Percentiles rank a stretch among this genome's conserved stretches.
These are phyloP conservation scores for Ptychoptera contaminata DNA, from an alignment of 2,888 invertebrate genomes.

Conservation along the genomic window DNA sequence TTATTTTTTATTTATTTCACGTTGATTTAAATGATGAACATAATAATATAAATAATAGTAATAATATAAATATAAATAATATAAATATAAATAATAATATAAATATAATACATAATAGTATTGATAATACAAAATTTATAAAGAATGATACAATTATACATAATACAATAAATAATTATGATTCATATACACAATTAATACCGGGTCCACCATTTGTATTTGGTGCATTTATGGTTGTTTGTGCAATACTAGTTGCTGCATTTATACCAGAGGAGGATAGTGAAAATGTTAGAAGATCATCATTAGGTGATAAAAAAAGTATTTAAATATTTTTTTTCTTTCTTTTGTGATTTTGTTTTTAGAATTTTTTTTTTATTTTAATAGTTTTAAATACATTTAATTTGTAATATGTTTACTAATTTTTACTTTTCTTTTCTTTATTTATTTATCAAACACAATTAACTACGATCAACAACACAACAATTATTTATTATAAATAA, in stretches of 20 bases:
- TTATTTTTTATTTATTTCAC: constrained; percentile 96
- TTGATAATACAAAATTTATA: constrained; percentile 24
- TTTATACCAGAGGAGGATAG: constrained; percentile 60
- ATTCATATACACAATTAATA: constrained; percentile 50
- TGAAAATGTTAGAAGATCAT: constrained; percentile 28
- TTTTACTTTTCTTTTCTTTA: neutral
- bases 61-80: neutral
- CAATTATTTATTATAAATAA: constrained; percentile 13
- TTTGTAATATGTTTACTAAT: neutral
- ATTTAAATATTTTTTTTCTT: constrained; percentile 18
- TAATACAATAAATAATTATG: constrained; percentile 28
- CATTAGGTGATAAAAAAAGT: constrained; percentile 43
- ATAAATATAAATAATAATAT: constrained; percentile 19
- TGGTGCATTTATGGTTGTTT: constrained; percentile 90
- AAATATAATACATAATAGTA: constrained; percentile 11
- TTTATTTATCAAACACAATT: neutral
- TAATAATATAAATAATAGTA: constrained; percentile 11
- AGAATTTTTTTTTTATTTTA: constrained; percentile 6
- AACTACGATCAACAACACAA: neutral
- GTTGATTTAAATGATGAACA: constrained; percentile 84
- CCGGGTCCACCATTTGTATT: constrained; percentile 98
- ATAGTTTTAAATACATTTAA: neutral
- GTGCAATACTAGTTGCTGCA: constrained; percentile 83
- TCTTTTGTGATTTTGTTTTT: constrained; percentile 4
- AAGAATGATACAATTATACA: constrained; percentile 21